These are phyloP conservation scores for Charanyca ferruginea DNA, from an alignment of 2,888 invertebrate species.

Conservation along the genomic window DNA sequence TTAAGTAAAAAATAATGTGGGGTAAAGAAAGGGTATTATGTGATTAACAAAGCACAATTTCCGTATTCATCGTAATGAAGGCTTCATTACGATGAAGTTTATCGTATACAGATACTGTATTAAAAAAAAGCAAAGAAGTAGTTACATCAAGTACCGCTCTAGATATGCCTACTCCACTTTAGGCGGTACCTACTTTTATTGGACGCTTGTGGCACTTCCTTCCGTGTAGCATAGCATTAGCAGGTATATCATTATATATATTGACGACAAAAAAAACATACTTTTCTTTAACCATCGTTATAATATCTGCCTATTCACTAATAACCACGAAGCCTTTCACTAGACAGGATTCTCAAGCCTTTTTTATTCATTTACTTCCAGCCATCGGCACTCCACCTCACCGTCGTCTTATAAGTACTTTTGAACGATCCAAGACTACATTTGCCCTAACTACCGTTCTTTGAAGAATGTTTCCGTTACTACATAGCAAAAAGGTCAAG, in stretches of 20 bases:
- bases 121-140: constrained; percentile 17
- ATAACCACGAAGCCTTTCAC: background rate
- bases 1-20: constrained; percentile 4
- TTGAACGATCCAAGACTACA: too few relatives aligned
- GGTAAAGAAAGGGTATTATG: background rate
- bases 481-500: background rate
- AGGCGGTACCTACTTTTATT: background rate
- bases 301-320: background rate
- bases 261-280: background rate
- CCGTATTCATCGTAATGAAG: constrained; percentile 16
- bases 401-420: too few relatives aligned
- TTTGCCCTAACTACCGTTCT: background rate
- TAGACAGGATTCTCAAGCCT: background rate
- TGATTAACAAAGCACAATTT: constrained; percentile 17
- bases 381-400: background rate
- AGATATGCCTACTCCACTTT: background rate
- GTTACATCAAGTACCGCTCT: constrained; percentile 14
- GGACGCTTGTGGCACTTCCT: background rate
- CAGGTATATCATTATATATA: background rate
- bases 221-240: background rate
- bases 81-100: too few relatives aligned
- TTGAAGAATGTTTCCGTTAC: background rate
- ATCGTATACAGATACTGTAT: constrained; percentile 16
- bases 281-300: background rate
- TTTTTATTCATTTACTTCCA: background rate